Evolutionary conservation across 2,888 invertebrate species (phyloP).

Genomic region (Trichogramma dendrolimi): DNA sequence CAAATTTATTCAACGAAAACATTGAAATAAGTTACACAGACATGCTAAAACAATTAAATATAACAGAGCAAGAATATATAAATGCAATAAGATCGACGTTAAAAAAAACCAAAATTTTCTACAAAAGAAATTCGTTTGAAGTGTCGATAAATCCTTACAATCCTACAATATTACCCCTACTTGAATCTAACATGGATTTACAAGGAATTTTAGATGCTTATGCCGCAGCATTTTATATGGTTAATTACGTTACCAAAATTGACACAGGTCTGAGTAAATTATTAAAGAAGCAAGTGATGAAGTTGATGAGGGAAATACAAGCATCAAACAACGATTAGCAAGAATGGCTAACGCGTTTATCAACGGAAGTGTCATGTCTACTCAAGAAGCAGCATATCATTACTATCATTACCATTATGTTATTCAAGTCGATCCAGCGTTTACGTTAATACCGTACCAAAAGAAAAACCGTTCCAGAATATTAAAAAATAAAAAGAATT

Average conservation of each 20-base stretch:
- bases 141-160: constrained; percentile 15
- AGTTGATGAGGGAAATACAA: constrained; percentile 10
- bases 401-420: constrained; percentile 28
- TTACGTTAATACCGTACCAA: constrained; percentile 24
- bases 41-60: background rate
- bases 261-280: background rate
- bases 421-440: constrained; percentile 26
- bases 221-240: constrained; percentile 16
- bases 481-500: constrained; percentile 15
- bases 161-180: constrained; percentile 7
- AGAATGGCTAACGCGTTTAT: constrained; percentile 18
- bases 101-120: constrained; percentile 9
- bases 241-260: constrained; percentile 24
- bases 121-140: constrained; percentile 14
- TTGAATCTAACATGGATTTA: constrained; percentile 17
- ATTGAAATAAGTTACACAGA: background rate
- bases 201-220: constrained; percentile 21
- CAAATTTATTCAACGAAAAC: background rate
- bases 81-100: constrained; percentile 7
- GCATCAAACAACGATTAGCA: constrained; percentile 10
- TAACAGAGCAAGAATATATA: background rate
- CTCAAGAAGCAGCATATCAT: constrained; percentile 33
- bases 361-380: constrained; percentile 30
- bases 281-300: background rate
- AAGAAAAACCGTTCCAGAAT: constrained; percentile 15